Base-by-base conservation (phyloP, 1,140 invertebrate genomes). In the Sipha flava region DNA sequence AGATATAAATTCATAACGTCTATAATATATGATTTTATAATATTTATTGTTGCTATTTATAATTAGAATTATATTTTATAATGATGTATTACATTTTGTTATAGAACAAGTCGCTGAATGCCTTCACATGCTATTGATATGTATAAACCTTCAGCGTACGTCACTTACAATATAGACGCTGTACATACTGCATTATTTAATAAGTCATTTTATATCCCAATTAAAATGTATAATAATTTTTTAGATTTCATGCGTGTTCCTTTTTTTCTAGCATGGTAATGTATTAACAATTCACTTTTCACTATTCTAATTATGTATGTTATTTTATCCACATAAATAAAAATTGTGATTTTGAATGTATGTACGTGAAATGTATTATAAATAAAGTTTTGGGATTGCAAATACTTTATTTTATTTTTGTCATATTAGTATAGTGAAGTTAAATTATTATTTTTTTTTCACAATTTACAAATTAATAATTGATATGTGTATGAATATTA, bases 101-200 rank as follows among this genome's bases (percentile, higher is more conserved):
- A 1, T 37, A 77, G 73, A 47, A 52, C 70, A 43, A 77, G 34
- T 77, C 73, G 73, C 29, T 59, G 73, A 57, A 77, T 77, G 73
- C 73, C 73, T 77, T 12, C 52, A 23, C 73, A 52, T 23, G 72
- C 29, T 37, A 21, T 52, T 59, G 73, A 77, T 57, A n/a, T 77
- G 34, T 77, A 77, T 57, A 77, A 77, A 23, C 70, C 70, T 14
- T 77, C 73, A 23, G 49, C 52, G 0, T 77, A 77, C 31, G 34
- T 77, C 7, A 43, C 34, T 40, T 77, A 77, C 14, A 52, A 77
- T n/a, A 43, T 77, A 31, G 73, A 77, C 29, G 73, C 73, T 0
- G 73, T 77, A 26, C 73, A 77, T 29, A 59, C 73, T 40, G 73
- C 73, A 26, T 57, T 77, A 4, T 77, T 77, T 40, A 77, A 77